These are phyloP conservation scores for Agelastica alni DNA, from an alignment of 2,888 invertebrate genomes.

Conservation along the genomic window DNA sequence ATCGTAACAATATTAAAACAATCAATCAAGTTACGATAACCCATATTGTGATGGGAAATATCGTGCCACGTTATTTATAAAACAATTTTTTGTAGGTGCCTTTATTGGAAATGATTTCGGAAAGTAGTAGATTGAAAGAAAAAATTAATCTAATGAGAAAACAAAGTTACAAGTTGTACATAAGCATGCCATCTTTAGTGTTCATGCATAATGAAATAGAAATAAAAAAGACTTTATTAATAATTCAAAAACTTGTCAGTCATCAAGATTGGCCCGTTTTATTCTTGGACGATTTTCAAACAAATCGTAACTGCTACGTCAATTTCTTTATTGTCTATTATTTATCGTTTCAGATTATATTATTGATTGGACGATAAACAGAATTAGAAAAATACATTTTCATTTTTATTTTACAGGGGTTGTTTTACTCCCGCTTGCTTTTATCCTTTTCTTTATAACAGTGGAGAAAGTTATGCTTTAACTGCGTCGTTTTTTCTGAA, in stretches of 20 bases:
- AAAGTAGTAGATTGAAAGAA: conserved; percentile 3
- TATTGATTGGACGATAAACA: too few species aligned
- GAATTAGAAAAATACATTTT: too few species aligned
- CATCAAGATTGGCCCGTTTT: conserved; percentile 14
- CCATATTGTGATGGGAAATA: too few species aligned
- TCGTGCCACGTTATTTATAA: too few species aligned
- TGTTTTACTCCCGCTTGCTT: too few species aligned
- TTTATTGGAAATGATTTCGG: conserved; percentile 7
- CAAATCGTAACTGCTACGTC: conserved; percentile 2
- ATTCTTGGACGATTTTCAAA: conserved; percentile 5
- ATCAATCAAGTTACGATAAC: too few species aligned
- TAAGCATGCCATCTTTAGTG: conserved; percentile 29
- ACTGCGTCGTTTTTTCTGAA: too few species aligned
- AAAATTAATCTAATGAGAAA: conserved; percentile 11
- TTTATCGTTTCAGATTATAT: conserved; percentile 16
- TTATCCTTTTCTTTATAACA: too few species aligned
- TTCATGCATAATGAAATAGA: conserved; percentile 28
- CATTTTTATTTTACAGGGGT: too few species aligned
- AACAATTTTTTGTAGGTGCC: conserved; percentile 24
- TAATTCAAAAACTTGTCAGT: conserved; percentile 18
- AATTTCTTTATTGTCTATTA: conserved; percentile 12
- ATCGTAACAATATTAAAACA: too few species aligned
- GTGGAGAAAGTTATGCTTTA: too few species aligned
- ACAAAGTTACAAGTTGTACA: conserved; percentile 21
- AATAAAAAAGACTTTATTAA: conserved; percentile 20